Conservation (phyloP, 1,140 invertebrate species). For the Dinoponera quadriceps region DNA sequence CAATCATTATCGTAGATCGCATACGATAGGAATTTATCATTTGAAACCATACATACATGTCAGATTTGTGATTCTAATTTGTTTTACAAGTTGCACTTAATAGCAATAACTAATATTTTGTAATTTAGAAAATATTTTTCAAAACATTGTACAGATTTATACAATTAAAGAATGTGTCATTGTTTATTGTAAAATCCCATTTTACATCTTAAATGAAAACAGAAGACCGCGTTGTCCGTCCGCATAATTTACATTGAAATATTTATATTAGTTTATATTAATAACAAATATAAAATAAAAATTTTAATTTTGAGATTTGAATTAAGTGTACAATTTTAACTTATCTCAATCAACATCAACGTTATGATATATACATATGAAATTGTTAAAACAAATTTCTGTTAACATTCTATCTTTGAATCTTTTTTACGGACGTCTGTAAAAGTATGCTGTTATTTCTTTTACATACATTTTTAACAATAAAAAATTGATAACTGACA, state of each 20-base stretch:
- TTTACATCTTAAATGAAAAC: slow-evolving; percentile 4
- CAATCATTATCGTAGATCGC: slow-evolving; percentile 12
- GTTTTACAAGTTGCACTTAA: background rate
- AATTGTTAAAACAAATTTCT: slow-evolving; percentile 55
- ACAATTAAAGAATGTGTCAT: slow-evolving; percentile 27
- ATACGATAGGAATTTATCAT: slow-evolving; percentile 24
- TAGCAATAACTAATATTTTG: slow-evolving; percentile 6
- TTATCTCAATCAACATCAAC: slow-evolving; percentile 60
- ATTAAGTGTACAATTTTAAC: background rate
- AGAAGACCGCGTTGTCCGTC: background rate
- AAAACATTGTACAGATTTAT: slow-evolving; percentile 37
- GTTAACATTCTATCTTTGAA: slow-evolving; percentile 30
- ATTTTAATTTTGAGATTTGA: slow-evolving; percentile 11
- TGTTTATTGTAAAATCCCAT: slow-evolving; percentile 32
- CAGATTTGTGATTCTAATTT: background rate
- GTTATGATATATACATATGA: slow-evolving; percentile 62
- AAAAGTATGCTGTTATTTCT: slow-evolving; percentile 19
- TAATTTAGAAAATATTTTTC: slow-evolving; percentile 35
- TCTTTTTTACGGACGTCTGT: slow-evolving; percentile 8
- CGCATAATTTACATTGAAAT: background rate
- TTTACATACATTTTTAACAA: slow-evolving; percentile 45
- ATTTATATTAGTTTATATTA: too few relatives aligned
- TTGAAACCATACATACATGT: background rate
- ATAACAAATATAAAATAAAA: background rate
- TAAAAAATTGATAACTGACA: slow-evolving; percentile 15